Evolutionary conservation across 2,113 vertebrate genomes (phyloP).

Genomic region (Sorex araneus): DNA sequence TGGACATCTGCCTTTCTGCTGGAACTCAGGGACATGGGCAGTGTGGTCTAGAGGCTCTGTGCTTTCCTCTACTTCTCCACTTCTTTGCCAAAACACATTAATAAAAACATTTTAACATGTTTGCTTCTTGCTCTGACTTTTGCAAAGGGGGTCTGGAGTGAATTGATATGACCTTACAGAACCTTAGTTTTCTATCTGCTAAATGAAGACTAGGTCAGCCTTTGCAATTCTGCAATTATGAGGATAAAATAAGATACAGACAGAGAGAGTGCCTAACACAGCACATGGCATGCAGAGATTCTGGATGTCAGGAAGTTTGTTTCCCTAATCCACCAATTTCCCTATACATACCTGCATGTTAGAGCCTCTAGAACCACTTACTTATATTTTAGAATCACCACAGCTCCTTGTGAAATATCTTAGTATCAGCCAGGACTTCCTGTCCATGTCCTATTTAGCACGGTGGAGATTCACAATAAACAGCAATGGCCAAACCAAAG

Average conservation of each 20-base stretch:
- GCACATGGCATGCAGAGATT: neutral
- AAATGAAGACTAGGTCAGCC: conserved; percentile 43
- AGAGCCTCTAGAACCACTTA: conserved; percentile 40
- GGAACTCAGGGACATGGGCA: conserved; percentile 11
- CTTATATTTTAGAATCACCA: too few species aligned
- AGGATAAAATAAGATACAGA: neutral
- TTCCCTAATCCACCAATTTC: conserved; percentile 13
- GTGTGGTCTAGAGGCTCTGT: neutral
- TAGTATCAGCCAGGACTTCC: conserved; percentile 66
- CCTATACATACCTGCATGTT: neutral
- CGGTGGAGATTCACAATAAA: conserved; percentile 63
- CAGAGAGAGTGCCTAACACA: neutral
- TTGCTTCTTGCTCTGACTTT: conserved; percentile 77
- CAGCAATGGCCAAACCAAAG: conserved; percentile 63
- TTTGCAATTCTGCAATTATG: neutral
- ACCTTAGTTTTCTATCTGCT: conserved; percentile 45
- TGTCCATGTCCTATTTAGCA: conserved; percentile 55
- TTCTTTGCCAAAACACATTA: conserved; percentile 42
- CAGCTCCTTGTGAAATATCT: neutral
- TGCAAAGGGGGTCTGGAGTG: conserved; percentile 1
- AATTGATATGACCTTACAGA: conserved; percentile 8
- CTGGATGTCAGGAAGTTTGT: neutral
- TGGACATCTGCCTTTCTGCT: conserved; percentile 27
- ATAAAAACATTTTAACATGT: conserved; percentile 69
- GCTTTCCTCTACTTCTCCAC: conserved; percentile 47